A percentile compares a stretch with the other conserved stretches of the same genome.
phyloP scores from a whole-genome alignment of 2,113 vertebrate species.

The Tragulus kanchil region DNA sequence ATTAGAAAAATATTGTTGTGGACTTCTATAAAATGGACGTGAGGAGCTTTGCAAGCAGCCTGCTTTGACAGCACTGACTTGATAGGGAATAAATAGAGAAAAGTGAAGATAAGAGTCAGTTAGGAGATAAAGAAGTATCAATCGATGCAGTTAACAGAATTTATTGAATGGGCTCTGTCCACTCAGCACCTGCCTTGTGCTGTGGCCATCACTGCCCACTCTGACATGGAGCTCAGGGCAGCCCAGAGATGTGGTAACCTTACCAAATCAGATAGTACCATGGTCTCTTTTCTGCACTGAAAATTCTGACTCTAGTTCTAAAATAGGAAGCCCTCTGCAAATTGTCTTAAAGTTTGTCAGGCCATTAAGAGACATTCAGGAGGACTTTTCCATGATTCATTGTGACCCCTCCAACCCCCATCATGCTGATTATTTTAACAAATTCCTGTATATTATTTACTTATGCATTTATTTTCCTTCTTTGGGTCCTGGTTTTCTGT shows the following conservation, averaged over 20 bases:
- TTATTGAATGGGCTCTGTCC: neutral
- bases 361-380: neutral
- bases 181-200: neutral
- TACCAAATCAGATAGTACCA: neutral
- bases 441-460: neutral
- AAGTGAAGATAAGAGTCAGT: neutral
- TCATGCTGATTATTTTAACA: neutral
- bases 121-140: slow-evolving; percentile 25
- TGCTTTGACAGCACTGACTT: neutral
- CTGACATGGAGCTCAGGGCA: neutral
- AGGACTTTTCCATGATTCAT: neutral
- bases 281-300: neutral
- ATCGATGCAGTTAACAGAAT: neutral
- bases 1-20: neutral
- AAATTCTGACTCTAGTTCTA: slow-evolving; percentile 14
- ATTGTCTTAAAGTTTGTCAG: neutral
- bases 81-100: neutral
- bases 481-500: neutral
- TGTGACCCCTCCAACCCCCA: neutral
- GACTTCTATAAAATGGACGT: neutral
- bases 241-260: neutral
- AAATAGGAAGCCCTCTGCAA: neutral
- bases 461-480: slow-evolving; percentile 3
- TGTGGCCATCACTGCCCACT: neutral
- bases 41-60: neutral